These are phyloP conservation scores for Tetropium fuscum DNA, from an alignment of 2,888 invertebrate species.

Conservation along the genomic window DNA sequence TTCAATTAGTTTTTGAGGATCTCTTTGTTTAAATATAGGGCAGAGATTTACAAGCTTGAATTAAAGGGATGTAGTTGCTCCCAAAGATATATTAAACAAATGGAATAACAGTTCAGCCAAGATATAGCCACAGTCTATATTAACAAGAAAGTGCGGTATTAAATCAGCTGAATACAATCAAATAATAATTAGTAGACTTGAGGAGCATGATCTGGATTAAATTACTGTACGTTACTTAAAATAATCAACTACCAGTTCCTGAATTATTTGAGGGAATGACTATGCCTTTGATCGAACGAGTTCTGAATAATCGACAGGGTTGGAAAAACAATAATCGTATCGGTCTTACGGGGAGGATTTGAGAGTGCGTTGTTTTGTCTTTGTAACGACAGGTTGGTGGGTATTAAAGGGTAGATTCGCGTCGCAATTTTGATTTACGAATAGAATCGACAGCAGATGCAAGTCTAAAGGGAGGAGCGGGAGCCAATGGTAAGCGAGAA, in stretches of 20 bases:
- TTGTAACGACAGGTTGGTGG: slow-evolving; percentile 50
- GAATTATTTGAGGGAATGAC: background rate
- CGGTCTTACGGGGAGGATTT: slow-evolving; percentile 31
- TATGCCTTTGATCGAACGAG: background rate
- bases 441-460: slow-evolving; percentile 66
- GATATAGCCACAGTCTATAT: too few relatives aligned
- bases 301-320: background rate
- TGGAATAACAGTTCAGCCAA: too few relatives aligned
- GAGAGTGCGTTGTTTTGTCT: slow-evolving; percentile 48
- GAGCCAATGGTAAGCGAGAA: slow-evolving; percentile 59
- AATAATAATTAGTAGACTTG: too few relatives aligned
- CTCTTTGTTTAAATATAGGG: too few relatives aligned
- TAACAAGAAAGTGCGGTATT: too few relatives aligned
- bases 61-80: too few relatives aligned
- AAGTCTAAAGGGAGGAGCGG: slow-evolving; percentile 59
- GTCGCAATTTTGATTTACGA: slow-evolving; percentile 66
- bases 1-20: too few relatives aligned
- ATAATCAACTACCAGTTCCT: background rate
- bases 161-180: too few relatives aligned
- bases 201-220: too few relatives aligned
- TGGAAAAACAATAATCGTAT: slow-evolving; percentile 21
- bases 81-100: too few relatives aligned
- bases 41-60: too few relatives aligned
- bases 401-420: slow-evolving; percentile 57
- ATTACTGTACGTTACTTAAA: too few relatives aligned